phyloP scores from a whole-genome alignment of 2,113 vertebrate species.

The Tamias sibiricus region DNA sequence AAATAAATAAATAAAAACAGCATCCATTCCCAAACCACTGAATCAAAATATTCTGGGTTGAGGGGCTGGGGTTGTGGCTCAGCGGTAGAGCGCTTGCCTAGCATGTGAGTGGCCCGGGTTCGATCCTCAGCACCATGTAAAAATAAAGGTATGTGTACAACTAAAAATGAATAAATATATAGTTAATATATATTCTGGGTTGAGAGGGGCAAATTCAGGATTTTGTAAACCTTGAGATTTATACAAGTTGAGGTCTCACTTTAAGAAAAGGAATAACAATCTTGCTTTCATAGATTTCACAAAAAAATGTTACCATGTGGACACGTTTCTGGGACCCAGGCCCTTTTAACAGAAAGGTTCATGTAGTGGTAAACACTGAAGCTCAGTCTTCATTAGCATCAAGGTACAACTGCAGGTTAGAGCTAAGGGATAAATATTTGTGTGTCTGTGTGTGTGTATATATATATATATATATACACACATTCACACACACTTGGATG shows the following conservation, averaged over 20 bases:
- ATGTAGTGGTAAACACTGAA: neutral
- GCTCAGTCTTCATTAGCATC: neutral
- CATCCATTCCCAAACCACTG: neutral
- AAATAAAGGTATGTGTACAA: too few relatives aligned
- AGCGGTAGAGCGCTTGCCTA: too few relatives aligned
- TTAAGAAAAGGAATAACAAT: constrained; percentile 3
- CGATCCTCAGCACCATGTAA: too few relatives aligned
- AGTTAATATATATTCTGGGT: neutral
- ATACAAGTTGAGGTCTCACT: neutral
- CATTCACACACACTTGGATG: neutral
- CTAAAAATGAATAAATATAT: too few relatives aligned
- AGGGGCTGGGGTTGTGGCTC: too few relatives aligned
- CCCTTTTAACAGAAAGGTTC: neutral
- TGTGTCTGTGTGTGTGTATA: rapidly evolving
- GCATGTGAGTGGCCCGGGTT: too few relatives aligned
- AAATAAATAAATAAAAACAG: neutral
- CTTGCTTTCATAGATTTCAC: constrained; percentile 18
- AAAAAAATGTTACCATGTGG: neutral
- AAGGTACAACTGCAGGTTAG: neutral
- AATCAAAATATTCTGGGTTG: neutral
- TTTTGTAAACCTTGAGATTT: neutral
- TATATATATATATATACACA: neutral
- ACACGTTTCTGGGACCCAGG: neutral
- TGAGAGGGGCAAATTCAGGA: neutral
- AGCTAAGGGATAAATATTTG: neutral